A percentile compares a stretch with the other conserved stretches of the same genome.
Conservation (phyloP, 92 coral and sea anemone species). For the Palythoa grandiflora region DNA sequence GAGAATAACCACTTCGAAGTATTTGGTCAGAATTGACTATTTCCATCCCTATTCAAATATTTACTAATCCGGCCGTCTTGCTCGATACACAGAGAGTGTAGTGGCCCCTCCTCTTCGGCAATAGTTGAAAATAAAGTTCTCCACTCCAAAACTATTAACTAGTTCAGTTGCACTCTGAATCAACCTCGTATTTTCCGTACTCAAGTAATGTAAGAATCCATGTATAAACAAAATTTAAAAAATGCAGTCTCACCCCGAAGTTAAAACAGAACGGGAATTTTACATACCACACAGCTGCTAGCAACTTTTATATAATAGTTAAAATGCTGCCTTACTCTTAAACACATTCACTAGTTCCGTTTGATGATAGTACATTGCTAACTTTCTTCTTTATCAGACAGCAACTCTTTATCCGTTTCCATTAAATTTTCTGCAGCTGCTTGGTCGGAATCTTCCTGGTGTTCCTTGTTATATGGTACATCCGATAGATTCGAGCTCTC, state of each 20-base stretch:
- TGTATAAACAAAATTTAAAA: background rate
- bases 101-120: background rate
- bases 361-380: constrained; percentile 5
- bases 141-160: background rate
- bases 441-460: background rate
- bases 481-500: background rate
- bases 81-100: background rate
- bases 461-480: background rate
- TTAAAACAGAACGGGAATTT: background rate
- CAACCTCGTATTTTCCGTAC: background rate
- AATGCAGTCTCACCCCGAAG: background rate
- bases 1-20: background rate
- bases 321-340: background rate
- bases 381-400: constrained; percentile 14
- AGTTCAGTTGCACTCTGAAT: background rate
- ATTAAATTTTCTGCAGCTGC: background rate
- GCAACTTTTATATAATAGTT: background rate
- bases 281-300: background rate
- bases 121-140: background rate
- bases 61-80: background rate
- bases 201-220: background rate
- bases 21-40: background rate
- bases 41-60: background rate
- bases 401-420: background rate
- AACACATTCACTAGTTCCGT: background rate